Evolutionary conservation across 2,797 vertebrate genomes (phyloP).

Genomic region (Phoebastria nigripes): DNA sequence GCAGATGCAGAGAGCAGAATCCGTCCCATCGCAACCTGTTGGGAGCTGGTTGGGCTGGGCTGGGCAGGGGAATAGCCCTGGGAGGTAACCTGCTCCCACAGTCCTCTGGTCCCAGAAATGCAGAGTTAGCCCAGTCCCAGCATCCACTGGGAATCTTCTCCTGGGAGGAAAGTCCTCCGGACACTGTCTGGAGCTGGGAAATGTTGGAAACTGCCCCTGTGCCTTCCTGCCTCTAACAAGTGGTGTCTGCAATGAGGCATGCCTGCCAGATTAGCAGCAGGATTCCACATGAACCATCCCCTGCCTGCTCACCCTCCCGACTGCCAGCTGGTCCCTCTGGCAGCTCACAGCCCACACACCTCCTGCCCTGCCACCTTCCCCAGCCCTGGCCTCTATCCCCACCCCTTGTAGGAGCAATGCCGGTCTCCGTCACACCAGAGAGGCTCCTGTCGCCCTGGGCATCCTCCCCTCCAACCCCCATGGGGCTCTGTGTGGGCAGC

Average conservation of each 20-base stretch:
- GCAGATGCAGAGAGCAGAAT: neutral
- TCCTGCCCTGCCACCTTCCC: neutral
- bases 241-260: neutral
- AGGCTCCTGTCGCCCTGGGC: neutral
- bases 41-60: neutral
- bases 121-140: neutral
- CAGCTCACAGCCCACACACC: neutral
- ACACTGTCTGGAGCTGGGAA: neutral
- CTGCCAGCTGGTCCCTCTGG: neutral
- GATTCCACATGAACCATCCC: neutral
- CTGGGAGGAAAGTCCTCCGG: neutral
- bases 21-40: fast-evolving
- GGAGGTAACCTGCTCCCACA: neutral
- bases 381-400: neutral
- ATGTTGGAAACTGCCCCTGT: neutral
- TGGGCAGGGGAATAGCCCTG: neutral
- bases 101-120: neutral
- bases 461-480: fast-evolving
- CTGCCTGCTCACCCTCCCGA: neutral
- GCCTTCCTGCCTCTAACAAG: neutral
- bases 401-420: neutral
- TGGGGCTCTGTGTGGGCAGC: fast-evolving
- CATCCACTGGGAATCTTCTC: neutral
- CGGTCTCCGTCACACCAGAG: neutral
- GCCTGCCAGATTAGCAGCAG: neutral